Conservation (phyloP, 2,888 invertebrate species). For the Philhelius pedissequus region DNA sequence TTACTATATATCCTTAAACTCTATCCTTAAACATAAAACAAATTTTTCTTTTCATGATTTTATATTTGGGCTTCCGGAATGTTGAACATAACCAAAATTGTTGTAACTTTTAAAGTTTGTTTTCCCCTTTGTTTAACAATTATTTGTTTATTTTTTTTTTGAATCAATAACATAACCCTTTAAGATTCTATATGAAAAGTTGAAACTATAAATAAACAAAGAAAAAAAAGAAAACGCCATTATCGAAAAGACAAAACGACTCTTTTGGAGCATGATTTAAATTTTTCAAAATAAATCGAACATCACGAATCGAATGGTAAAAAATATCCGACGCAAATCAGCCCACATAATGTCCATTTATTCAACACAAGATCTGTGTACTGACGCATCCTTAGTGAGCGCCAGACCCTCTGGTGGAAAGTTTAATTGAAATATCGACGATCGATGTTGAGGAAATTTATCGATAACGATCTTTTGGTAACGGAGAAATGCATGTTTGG, state of each 20-base stretch:
- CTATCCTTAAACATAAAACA: no score
- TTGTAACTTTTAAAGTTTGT: rapidly evolving
- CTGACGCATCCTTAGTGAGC: conserved; percentile 3
- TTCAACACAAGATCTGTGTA: background rate
- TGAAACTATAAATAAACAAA: background rate
- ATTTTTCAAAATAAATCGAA: conserved; percentile 57
- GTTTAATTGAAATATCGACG: conserved; percentile 67
- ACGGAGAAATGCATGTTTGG: conserved; percentile 19
- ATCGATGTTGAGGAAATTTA: conserved; percentile 64
- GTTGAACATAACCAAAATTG: no score
- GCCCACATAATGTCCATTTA: conserved; percentile 12
- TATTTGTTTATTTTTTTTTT: background rate
- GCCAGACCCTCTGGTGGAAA: conserved; percentile 18
- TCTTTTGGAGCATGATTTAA: conserved; percentile 49
- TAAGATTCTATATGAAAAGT: background rate
- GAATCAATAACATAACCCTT: background rate
- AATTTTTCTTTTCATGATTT: no score
- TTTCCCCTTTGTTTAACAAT: background rate
- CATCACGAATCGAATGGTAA: conserved; percentile 50
- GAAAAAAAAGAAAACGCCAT: background rate
- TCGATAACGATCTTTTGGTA: conserved; percentile 50
- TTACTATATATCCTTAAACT: no score
- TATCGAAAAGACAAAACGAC: background rate
- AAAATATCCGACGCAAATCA: conserved; percentile 22
- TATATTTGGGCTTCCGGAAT: no score